A percentile compares a stretch with the other conserved stretches of the same genome.
Conservation (phyloP, 2,113 vertebrate species). For the Potamarius usumacintae region DNA sequence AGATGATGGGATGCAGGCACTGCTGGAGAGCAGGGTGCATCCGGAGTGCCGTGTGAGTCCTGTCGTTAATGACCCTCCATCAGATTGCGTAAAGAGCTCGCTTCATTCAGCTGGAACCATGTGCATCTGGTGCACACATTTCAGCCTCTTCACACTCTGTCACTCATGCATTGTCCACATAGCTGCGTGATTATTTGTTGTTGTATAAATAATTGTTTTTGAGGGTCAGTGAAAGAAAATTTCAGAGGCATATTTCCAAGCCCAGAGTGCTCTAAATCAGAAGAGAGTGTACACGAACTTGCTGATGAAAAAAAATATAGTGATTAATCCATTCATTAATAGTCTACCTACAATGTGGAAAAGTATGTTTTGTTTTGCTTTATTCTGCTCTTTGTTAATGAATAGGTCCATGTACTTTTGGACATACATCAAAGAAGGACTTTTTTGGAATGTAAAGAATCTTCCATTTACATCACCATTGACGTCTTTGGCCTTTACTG, state of each 20-base stretch:
- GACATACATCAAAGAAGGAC: constrained; percentile 47
- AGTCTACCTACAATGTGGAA: constrained; percentile 18
- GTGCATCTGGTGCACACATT: constrained; percentile 58
- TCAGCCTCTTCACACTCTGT: constrained; percentile 30
- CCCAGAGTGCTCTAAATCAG: constrained; percentile 39
- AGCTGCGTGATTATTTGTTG: constrained; percentile 52
- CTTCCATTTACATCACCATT: constrained; percentile 49
- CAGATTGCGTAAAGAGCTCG: constrained; percentile 50
- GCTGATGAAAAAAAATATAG: constrained; percentile 18
- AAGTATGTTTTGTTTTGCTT: constrained; percentile 8
- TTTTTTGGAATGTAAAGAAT: constrained; percentile 45
- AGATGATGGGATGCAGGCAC: constrained; percentile 75
- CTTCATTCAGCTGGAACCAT: constrained; percentile 18
- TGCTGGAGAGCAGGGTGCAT: constrained; percentile 54
- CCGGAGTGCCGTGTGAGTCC: constrained; percentile 20
- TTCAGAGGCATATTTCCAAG: constrained; percentile 28
- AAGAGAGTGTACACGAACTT: constrained; percentile 36
- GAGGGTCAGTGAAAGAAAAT: constrained; percentile 50
- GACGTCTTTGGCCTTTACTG: constrained; percentile 42
- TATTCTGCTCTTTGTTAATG: constrained; percentile 39
- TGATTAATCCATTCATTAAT: constrained; percentile 48
- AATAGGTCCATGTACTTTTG: constrained; percentile 19
- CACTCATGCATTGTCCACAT: constrained; percentile 47
- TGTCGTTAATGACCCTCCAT: constrained; percentile 44
- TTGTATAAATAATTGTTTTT: constrained; percentile 49